Percentiles rank a stretch among this genome's conserved stretches.
Conservation (phyloP, 1,140 invertebrate genomes). For the Neuroterus valhalla region DNA sequence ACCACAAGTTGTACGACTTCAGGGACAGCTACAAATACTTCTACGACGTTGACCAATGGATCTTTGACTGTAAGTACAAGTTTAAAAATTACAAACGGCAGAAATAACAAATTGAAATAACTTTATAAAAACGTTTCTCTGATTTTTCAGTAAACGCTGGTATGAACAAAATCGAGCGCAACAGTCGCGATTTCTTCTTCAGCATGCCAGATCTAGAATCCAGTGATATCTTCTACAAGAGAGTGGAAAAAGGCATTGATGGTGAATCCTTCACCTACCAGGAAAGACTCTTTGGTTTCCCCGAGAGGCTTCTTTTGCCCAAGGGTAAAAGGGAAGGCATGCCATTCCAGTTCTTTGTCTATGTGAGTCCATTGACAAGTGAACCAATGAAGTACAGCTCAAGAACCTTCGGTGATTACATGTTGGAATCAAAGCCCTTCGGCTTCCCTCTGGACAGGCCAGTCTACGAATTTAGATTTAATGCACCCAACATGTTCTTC, state of each 20-base stretch:
- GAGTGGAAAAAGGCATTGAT: constrained; percentile 59
- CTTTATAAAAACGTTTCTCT: too few relatives aligned
- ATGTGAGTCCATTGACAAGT: constrained; percentile 76
- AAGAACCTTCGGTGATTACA: constrained; percentile 55
- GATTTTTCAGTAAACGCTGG: constrained; percentile 67
- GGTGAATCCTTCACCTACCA: constrained; percentile 52
- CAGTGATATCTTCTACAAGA: constrained; percentile 62
- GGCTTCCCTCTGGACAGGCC: constrained; percentile 83
- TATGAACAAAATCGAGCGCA: constrained; percentile 66
- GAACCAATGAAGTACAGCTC: constrained; percentile 58
- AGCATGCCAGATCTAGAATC: constrained; percentile 58
- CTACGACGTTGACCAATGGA: constrained; percentile 78
- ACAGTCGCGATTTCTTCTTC: constrained; percentile 68
- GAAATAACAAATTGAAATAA: too few relatives aligned
- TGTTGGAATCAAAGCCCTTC: constrained; percentile 72
- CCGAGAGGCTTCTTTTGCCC: constrained; percentile 81
- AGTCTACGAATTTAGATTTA: constrained; percentile 75
- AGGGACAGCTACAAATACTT: constrained; percentile 77
- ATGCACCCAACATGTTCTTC: constrained; percentile 80
- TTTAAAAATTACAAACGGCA: too few relatives aligned
- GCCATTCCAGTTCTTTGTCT: constrained; percentile 80
- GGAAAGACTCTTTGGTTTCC: constrained; percentile 73
- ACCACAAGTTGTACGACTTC: constrained; percentile 72
- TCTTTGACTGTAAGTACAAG: constrained; percentile 61
- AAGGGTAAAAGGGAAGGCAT: constrained; percentile 80